Conservation (phyloP, 2,113 vertebrate species). For the Dasyprocta punctata region DNA sequence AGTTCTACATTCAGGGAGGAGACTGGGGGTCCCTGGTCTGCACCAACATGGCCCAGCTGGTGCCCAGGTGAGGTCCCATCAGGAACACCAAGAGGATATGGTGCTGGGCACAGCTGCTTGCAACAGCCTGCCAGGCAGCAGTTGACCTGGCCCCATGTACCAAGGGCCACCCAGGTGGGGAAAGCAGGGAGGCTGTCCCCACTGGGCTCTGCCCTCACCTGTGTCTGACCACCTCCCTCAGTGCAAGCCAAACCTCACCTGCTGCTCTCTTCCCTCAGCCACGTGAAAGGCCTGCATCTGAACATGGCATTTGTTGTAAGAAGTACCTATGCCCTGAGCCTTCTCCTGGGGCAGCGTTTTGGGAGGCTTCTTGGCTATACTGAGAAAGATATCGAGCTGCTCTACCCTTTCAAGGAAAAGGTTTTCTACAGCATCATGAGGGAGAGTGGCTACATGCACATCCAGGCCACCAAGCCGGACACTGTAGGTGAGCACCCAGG, state of each 20-base stretch:
- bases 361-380: conserved; percentile 82
- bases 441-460: conserved; percentile 87
- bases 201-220: neutral
- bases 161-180: neutral
- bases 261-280: conserved; percentile 75
- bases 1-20: conserved; percentile 88
- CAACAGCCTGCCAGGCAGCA: neutral
- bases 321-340: accelerated
- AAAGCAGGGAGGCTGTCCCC: neutral
- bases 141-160: neutral
- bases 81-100: neutral
- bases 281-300: conserved; percentile 87
- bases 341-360: conserved; percentile 82
- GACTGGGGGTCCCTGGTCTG: conserved; percentile 87
- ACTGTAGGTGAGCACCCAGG: conserved; percentile 81
- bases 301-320: conserved; percentile 75
- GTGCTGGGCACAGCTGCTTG: neutral
- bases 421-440: conserved; percentile 67
- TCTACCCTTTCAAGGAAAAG: conserved; percentile 84
- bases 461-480: conserved; percentile 88
- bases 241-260: neutral
- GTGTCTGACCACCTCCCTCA: neutral
- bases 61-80: conserved; percentile 83
- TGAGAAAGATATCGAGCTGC: conserved; percentile 79
- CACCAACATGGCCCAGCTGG: conserved; percentile 88